A percentile compares a stretch with the other conserved stretches of the same genome.
Evolutionary conservation across 2,888 invertebrate genomes (phyloP).

Genomic region (Maniola hyperantus): DNA sequence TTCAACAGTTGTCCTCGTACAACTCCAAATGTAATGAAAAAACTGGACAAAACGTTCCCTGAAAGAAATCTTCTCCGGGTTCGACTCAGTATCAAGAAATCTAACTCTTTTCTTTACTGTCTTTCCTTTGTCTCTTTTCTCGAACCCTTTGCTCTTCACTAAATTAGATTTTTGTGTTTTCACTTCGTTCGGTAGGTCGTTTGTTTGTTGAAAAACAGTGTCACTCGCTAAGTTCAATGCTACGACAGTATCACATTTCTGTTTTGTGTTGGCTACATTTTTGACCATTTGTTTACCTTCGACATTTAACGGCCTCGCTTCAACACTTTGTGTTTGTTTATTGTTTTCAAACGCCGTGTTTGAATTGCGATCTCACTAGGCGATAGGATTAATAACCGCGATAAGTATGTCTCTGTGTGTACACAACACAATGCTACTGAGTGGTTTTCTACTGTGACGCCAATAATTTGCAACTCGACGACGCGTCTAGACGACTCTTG

Average conservation of each 20-base stretch:
- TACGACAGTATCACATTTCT: conserved; percentile 43
- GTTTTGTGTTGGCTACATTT: conserved; percentile 54
- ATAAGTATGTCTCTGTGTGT: conserved; percentile 35
- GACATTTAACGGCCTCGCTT: conserved; percentile 49
- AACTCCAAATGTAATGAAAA: conserved; percentile 64
- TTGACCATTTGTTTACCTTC: conserved; percentile 51
- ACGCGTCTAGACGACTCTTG: conserved; percentile 60
- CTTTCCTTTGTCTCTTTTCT: conserved; percentile 51
- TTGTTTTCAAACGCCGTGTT: conserved; percentile 60
- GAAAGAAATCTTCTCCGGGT: conserved; percentile 51
- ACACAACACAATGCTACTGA: conserved; percentile 55
- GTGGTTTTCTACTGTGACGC: conserved; percentile 53
- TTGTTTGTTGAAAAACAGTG: conserved; percentile 45
- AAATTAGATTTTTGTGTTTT: conserved; percentile 65
- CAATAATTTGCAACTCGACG: conserved; percentile 54
- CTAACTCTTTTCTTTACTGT: conserved; percentile 66
- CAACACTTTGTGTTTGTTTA: conserved; percentile 43
- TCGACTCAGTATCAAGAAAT: conserved; percentile 60
- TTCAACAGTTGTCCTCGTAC: conserved; percentile 56
- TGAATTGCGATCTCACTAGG: conserved; percentile 41
- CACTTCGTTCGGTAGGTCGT: conserved; percentile 53
- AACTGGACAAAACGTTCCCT: conserved; percentile 60
- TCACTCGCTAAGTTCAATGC: conserved; percentile 46
- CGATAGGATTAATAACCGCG: conserved; percentile 21
- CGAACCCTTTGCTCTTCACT: conserved; percentile 56